A percentile compares a stretch with the other conserved stretches of the same genome.
phyloP scores from a whole-genome alignment of 2,113 vertebrate genomes.

The Zootoca vivipara region DNA sequence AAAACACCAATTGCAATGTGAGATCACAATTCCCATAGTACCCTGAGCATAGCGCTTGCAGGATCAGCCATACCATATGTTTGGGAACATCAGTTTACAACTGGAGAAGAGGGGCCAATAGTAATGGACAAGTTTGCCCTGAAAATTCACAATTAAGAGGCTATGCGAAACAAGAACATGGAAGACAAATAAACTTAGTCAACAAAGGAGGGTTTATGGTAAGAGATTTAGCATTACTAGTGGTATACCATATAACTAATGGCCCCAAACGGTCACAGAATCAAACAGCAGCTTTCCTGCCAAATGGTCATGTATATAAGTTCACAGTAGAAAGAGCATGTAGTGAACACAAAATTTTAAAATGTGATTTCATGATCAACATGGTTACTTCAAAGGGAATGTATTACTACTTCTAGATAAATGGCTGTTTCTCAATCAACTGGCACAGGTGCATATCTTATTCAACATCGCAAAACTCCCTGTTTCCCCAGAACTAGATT shows the following conservation, averaged over 20 bases:
- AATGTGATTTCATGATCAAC: too few species aligned
- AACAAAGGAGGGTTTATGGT: background rate
- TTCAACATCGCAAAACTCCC: too few species aligned
- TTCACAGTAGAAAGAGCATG: conserved; percentile 1
- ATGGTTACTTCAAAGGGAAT: too few species aligned
- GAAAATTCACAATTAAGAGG: background rate
- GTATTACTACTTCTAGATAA: too few species aligned
- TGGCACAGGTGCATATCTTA: too few species aligned
- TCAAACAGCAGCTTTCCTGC: background rate
- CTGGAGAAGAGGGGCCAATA: background rate
- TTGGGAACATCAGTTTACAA: background rate
- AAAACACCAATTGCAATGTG: too few species aligned
- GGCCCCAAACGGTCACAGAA: background rate
- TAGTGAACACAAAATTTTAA: too few species aligned
- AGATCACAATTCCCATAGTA: background rate
- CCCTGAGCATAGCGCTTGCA: background rate
- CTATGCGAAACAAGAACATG: background rate
- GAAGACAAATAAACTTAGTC: background rate
- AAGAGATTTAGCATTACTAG: background rate
- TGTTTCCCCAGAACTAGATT: too few species aligned
- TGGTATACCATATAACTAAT: background rate
- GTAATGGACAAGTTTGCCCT: background rate
- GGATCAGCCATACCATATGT: background rate
- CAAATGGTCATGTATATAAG: background rate
- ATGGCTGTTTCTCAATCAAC: too few species aligned